These are phyloP conservation scores for Gallinago solitaria DNA, from an alignment of 2,797 vertebrate species.

Conservation along the genomic window DNA sequence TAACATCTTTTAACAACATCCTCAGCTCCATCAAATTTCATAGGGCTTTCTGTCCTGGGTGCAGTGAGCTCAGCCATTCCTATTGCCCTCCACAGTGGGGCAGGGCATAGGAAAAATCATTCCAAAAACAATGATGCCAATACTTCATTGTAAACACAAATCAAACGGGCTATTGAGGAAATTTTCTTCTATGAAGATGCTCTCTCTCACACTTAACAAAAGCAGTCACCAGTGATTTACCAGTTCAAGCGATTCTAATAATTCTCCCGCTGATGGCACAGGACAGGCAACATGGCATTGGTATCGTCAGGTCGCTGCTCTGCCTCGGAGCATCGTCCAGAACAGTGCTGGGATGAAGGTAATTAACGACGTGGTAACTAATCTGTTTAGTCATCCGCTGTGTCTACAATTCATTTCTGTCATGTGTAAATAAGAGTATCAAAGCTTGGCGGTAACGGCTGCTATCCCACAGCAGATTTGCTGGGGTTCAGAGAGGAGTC, in stretches of 20 bases:
- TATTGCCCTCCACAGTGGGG: background rate
- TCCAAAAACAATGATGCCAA: background rate
- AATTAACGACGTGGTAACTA: constrained; percentile 54
- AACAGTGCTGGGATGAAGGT: constrained; percentile 6
- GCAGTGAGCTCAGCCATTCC: background rate
- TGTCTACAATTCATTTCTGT: background rate
- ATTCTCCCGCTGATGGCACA: constrained; percentile 58
- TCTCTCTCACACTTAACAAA: background rate
- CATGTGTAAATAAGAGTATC: background rate
- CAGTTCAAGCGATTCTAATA: constrained; percentile 21
- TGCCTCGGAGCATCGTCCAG: background rate
- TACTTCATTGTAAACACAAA: background rate
- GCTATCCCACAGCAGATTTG: background rate
- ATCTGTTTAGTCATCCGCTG: constrained; percentile 1
- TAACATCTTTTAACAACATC: background rate
- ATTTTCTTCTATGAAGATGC: background rate
- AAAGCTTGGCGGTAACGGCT: background rate
- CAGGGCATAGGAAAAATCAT: background rate
- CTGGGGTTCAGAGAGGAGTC: background rate
- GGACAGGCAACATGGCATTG: background rate
- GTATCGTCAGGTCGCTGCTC: background rate
- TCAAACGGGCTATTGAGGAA: background rate
- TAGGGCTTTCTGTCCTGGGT: background rate
- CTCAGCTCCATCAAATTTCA: background rate
- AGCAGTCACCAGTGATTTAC: constrained; percentile 35